These are phyloP conservation scores for Lasioglossum malachurum DNA, from an alignment of 2,888 invertebrate genomes.

Conservation along the genomic window DNA sequence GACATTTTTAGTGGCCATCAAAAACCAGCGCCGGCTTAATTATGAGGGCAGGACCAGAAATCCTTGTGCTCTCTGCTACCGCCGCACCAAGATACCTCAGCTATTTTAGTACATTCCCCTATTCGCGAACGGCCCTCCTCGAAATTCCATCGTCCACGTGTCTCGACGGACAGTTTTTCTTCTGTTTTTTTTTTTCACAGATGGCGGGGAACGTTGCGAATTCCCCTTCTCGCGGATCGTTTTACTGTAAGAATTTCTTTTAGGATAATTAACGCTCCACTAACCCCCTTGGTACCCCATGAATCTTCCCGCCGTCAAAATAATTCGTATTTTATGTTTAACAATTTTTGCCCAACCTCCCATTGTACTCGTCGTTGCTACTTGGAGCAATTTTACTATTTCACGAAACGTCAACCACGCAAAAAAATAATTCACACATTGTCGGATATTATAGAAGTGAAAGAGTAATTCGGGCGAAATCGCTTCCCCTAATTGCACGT, in stretches of 20 bases:
- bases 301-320: background rate
- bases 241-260: background rate
- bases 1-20: constrained; percentile 85
- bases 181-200: background rate
- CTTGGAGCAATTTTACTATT: background rate
- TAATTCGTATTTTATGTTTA: background rate
- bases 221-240: background rate
- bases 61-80: constrained; percentile 41
- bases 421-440: background rate
- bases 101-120: constrained; percentile 31
- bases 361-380: background rate
- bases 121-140: constrained; percentile 42
- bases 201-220: background rate
- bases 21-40: constrained; percentile 83
- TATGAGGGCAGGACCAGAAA: constrained; percentile 77
- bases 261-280: background rate
- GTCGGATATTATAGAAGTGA: constrained; percentile 34
- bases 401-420: background rate
- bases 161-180: constrained; percentile 22
- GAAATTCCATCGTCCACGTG: constrained; percentile 30
- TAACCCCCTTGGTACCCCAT: background rate
- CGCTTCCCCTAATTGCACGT: constrained; percentile 59
- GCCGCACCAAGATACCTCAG: constrained; percentile 22
- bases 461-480: constrained; percentile 50
- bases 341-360: background rate